Base-by-base conservation (phyloP, 2,113 vertebrate species). In the Coreoperca whiteheadi region DNA sequence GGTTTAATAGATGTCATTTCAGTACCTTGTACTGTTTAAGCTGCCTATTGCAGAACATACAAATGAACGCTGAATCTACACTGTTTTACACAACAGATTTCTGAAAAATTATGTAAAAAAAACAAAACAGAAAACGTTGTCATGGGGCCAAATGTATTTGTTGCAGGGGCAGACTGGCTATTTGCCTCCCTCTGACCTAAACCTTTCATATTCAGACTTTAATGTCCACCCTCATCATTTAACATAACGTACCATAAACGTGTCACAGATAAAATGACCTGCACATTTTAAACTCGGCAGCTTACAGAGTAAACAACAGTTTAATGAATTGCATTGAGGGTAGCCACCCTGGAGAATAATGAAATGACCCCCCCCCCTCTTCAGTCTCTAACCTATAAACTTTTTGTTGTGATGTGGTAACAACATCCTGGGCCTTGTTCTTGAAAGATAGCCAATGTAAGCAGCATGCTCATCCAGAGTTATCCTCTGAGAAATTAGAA, bases 361-460 rank as follows among this genome's bases (percentile, higher is more conserved):
- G 16, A 34, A 64, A 77, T 8, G 8, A 32, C 32, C 18, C 63
- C 32, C 10, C 15, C 11, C 43, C 14, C 63, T 25, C 10, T 8
- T 12, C 57, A 56, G n/a, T 67, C 20, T 83, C 37, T 71, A 51
- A 32, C 53, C 60, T 65, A 77, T 78, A 69, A 79, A 74, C 57
- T 12, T 37, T 71, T 60, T 81, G 54, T 79, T 69, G 46, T 37
- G 39, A 20, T 51, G 32, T 65, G 9, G 20, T 2, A 59, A 12
- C 56, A 53, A 67, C 46, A 67, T 74, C 68, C 12, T 70, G 16
- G 34, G 18, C 23, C 34, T 57, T 63, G 32, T 32, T 50, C 21
- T 65, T 72, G 46, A 80, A 68, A 72, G 64, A 76, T 4, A 54
- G 77, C 73, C 67, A 86, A 46, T 0, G 3, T 66, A 64, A 81